Percentiles rank a stretch among this genome's conserved stretches.
These are phyloP conservation scores for Samia ricini DNA, from an alignment of 1,140 invertebrate genomes.

Conservation along the genomic window DNA sequence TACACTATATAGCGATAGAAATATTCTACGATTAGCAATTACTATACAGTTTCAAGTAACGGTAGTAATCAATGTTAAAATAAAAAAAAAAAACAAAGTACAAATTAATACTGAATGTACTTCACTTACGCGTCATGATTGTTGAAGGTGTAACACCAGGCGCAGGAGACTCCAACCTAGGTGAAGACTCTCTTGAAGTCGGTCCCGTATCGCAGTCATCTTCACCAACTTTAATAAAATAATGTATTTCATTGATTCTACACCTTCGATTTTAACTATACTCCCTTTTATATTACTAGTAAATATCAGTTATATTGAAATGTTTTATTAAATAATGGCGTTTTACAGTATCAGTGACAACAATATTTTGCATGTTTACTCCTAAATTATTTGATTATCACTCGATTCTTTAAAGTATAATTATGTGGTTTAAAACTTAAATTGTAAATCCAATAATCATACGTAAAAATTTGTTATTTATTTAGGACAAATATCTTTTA, in stretches of 20 bases:
- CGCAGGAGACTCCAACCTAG: constrained; percentile 78
- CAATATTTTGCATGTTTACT: too few relatives aligned
- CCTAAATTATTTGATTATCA: neutral
- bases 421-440: neutral
- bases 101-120: too few relatives aligned
- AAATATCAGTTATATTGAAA: too few relatives aligned
- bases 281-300: neutral
- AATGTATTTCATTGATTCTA: neutral
- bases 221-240: constrained; percentile 49
- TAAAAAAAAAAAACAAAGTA: neutral
- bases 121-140: constrained; percentile 61
- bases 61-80: too few relatives aligned
- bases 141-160: constrained; percentile 61
- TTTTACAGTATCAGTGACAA: too few relatives aligned
- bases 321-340: too few relatives aligned
- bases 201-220: constrained; percentile 79
- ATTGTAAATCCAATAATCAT: too few relatives aligned
- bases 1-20: too few relatives aligned
- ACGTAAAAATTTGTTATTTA: too few relatives aligned
- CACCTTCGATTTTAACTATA: neutral
- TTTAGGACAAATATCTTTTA: too few relatives aligned
- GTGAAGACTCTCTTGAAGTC: constrained; percentile 82
- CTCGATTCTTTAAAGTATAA: neutral
- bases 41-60: neutral
- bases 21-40: neutral